Evolutionary conservation across 2,888 invertebrate genomes (phyloP).

Genomic region (Hirtodrosophila histrioides): DNA sequence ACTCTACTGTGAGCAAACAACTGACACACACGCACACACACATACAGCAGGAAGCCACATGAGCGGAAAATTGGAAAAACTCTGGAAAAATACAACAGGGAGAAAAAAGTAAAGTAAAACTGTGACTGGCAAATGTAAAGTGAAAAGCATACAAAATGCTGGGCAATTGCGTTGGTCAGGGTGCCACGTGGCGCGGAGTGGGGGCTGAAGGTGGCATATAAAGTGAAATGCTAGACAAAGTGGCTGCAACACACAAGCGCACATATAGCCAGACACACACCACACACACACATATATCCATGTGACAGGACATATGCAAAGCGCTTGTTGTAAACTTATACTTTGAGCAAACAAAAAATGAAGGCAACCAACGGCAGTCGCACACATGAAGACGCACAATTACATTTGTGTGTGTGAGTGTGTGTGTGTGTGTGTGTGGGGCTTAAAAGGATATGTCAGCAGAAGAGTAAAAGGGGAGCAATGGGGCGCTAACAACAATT

Average conservation of each 20-base stretch:
- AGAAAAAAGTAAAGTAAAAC: slow-evolving; percentile 10
- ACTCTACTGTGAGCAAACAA: slow-evolving; percentile 48
- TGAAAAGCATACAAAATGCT: slow-evolving; percentile 62
- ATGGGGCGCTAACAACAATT: slow-evolving; percentile 45
- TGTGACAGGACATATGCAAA: slow-evolving; percentile 20
- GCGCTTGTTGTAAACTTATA: slow-evolving; percentile 68
- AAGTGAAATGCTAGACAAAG: slow-evolving; percentile 73
- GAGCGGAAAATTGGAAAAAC: slow-evolving; percentile 75
- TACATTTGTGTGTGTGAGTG: slow-evolving; percentile 44
- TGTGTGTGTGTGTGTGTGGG: slow-evolving; percentile 17
- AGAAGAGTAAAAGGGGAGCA: slow-evolving; percentile 8
- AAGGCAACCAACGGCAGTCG: slow-evolving; percentile 50
- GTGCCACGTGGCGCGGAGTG: neutral
- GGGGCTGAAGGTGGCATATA: slow-evolving; percentile 43
- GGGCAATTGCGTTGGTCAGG: slow-evolving; percentile 56
- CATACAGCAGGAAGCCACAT: slow-evolving; percentile 64
- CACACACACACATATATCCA: slow-evolving; percentile 25
- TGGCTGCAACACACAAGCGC: slow-evolving; percentile 46
- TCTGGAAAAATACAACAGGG: slow-evolving; percentile 48
- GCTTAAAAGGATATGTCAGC: slow-evolving; percentile 60
- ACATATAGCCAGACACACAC: slow-evolving; percentile 18
- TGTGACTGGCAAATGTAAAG: slow-evolving; percentile 54
- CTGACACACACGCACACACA: slow-evolving; percentile 13
- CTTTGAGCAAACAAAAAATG: slow-evolving; percentile 65
- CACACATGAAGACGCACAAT: slow-evolving; percentile 72